A percentile compares a stretch with the other conserved stretches of the same genome.
phyloP scores from a whole-genome alignment of 2,113 vertebrate genomes.

The Syrmaticus mikado region DNA sequence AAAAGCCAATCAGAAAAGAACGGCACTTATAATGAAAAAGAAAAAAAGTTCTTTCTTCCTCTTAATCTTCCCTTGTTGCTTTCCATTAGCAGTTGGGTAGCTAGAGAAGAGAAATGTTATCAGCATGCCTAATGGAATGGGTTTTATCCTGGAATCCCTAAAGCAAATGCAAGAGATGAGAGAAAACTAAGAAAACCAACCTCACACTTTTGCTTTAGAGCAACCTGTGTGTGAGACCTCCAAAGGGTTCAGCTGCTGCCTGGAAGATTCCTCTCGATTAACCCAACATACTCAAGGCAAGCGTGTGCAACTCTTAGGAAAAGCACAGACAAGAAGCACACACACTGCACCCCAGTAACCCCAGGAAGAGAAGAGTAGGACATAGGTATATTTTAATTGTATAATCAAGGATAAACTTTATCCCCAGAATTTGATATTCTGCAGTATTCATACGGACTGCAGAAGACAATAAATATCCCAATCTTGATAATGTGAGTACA shows the following conservation, averaged over 20 bases:
- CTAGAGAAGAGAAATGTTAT: neutral
- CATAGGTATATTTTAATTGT: neutral
- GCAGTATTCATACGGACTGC: neutral
- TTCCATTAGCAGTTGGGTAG: neutral
- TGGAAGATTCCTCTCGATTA: neutral
- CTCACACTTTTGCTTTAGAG: neutral
- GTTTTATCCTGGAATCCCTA: neutral
- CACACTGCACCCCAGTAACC: neutral
- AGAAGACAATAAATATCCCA: neutral
- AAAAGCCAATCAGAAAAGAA: neutral
- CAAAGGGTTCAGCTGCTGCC: neutral
- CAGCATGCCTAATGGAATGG: neutral
- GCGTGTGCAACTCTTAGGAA: neutral
- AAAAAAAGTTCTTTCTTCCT: neutral
- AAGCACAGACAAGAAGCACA: neutral
- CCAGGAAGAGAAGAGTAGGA: neutral
- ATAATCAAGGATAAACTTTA: neutral
- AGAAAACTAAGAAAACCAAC: neutral
- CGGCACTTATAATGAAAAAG: neutral
- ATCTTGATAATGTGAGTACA: neutral
- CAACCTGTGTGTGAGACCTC: accelerated
- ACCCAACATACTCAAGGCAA: neutral
- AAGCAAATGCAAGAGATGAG: neutral
- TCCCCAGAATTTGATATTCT: neutral
- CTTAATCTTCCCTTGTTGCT: neutral